These are phyloP conservation scores for Leiothrix lutea DNA, from an alignment of 2,113 vertebrate genomes.

Conservation along the genomic window DNA sequence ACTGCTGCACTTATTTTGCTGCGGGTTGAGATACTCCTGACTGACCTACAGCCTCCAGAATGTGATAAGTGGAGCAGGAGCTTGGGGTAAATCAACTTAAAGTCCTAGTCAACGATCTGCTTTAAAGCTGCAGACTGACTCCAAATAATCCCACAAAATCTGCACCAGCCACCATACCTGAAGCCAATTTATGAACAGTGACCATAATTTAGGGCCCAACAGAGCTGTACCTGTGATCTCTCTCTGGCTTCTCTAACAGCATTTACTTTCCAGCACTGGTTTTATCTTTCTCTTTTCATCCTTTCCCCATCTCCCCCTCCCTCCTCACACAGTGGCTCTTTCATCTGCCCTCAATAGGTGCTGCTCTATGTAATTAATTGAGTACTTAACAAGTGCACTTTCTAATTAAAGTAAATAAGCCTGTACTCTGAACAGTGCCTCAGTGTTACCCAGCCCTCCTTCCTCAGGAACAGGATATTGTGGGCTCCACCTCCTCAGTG, in stretches of 20 bases:
- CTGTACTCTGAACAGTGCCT: conserved; percentile 29
- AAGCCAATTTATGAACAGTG: background rate
- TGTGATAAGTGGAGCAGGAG: background rate
- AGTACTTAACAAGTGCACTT: conserved; percentile 44
- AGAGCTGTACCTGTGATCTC: conserved; percentile 10
- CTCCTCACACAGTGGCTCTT: conserved; percentile 43
- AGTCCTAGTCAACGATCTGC: background rate
- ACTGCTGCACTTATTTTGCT: background rate
- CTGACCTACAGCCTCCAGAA: background rate
- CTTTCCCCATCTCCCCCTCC: background rate
- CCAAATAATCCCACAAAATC: background rate
- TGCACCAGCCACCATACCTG: background rate
- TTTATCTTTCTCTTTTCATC: conserved; percentile 29
- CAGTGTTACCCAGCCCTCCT: conserved; percentile 37
- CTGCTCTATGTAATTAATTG: conserved; percentile 60
- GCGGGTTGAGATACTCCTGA: background rate
- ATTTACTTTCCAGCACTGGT: background rate
- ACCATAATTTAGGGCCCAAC: background rate
- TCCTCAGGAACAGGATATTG: conserved; percentile 51
- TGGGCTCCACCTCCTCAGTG: conserved; percentile 8
- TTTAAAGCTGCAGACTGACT: conserved; percentile 8
- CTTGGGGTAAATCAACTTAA: background rate
- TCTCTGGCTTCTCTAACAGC: background rate
- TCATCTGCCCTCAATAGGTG: conserved; percentile 31
- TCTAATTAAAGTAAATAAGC: conserved; percentile 69